Evolutionary conservation across 2,113 vertebrate species (phyloP), one percentile per base, ranked within the genome.

Genomic region (Austrofundulus limnaeus): DNA sequence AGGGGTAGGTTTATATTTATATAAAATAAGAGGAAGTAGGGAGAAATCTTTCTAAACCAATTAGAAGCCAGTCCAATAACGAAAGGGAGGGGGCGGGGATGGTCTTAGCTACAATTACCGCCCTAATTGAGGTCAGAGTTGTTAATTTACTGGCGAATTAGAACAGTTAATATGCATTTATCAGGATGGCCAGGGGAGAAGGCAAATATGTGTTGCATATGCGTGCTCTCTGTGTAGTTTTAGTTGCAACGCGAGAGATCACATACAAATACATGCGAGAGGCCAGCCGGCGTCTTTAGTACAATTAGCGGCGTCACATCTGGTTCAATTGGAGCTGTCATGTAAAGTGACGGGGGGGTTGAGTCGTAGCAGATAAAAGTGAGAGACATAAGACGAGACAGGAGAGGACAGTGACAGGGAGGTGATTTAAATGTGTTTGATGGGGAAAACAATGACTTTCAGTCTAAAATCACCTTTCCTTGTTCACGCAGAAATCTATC

Each of bases 131-230:
- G 91, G 91, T 92, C 91, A 92, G 87, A 88, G 88, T 92, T 88
- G 90, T 92, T 92, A 87, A 92, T 92, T 92, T 92, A 89, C 89
- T 90, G 86, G 87, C 87, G 85, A 93, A 92, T 92, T 93, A 92
- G 88, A 92, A 92, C 88, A 87, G 89, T 92, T 92, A 92, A 92
- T 92, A 87, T 84, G 84, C 85, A 81, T 90, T 91, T 92, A 92
- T 89, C 85, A 78, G 83, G 87, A 89, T 81, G 89, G 87, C 91
- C 90, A 90, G 55, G 90, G 87, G 90, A 92, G 88, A 89, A 70
- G 70, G 82, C 77, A 66, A 81, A 87, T n/a, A n/a, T 74, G 61
- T 49, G 71, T 53, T 74, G 51, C 25, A 24, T 21, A 2, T 50
- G 47, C 11, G 52, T 62, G 65, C 25, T 67, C 76, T 57, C 61